Evolutionary conservation across 2,113 vertebrate genomes (phyloP), one percentile per base, ranked within the genome.

Genomic region (Oncorhynchus keta): DNA sequence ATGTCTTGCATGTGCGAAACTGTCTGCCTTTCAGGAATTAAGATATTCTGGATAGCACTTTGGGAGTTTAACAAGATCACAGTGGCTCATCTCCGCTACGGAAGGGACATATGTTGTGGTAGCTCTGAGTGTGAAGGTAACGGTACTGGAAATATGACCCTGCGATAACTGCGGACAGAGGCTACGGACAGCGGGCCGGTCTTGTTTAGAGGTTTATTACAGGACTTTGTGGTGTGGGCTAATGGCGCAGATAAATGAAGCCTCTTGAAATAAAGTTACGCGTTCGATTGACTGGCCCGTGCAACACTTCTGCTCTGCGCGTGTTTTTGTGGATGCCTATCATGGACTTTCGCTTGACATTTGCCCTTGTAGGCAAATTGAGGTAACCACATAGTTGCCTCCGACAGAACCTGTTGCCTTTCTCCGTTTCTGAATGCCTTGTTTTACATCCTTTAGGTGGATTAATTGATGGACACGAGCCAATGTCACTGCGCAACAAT

Each of bases 271-370:
- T 51, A 51, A 39, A 39, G 39, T 39, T 39, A 16, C 14, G 16
- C 12, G 49, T 51, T 51, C 14, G 11, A 9, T 9, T 39, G 39
- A 39, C 49, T 51, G 11, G 14, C 49, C 49, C 49, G 16, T 14
- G 49, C 4, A 13, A 51, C 14, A 51, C 49, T 67, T 32, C 65
- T 28, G 26, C 26, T 13, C 64, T 13, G 8, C 39, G 39, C 39
- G 39, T 39, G 39, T 8, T 8, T 39, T 39, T 39, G 39, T 39
- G 39, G 62, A 26, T 67, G 14, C 49, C 65, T 32, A 67, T 30
- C 13, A 67, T 30, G 26, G 65, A 28, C 14, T 67, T 67, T 67
- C 65, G 30, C 28, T 73, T 61, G 71, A 66, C 14, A 74, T 48
- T 13, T 26, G 3, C 26, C 26, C 0, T 22, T 13, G 69, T 70